Evolutionary conservation across 2,888 invertebrate species (phyloP), one percentile per base, ranked within the genome.

Genomic region (Dynastes tityus): DNA sequence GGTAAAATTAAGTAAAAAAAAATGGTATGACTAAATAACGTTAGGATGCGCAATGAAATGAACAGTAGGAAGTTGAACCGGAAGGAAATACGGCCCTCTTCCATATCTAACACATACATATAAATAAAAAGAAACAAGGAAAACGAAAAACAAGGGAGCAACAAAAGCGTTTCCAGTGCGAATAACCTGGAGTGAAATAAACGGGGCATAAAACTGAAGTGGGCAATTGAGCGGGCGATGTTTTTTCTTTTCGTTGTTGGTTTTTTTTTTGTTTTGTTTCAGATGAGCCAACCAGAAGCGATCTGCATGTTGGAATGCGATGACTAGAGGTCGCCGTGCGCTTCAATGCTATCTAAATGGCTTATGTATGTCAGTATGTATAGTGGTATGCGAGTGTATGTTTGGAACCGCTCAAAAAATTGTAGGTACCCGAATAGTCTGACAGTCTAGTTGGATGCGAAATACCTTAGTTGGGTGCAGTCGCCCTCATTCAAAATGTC

Each of bases 121-220:
- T 65, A 65, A 65, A 65, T 65, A 65, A 65, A 65, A 29, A 37
- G 27, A 68, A 37, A 32, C 4, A 32, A 32, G 45, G 8, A 45
- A 45, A 45, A 45, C 45, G 45, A 68, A 49, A 51, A 70, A 49
- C 53, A 73, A 73, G 53, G 65, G 65, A 51, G 73, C 73, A 73
- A 73, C 55, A 55, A 73, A 73, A 73, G 58, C 58, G 32, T 37
- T 73, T 73, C 55, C 37, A 58, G 37, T 37, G 73, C 40, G 40
- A 73, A 73, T 58, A 58, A 73, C 73, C 71, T 61, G 55, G 49
- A 77, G 75, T 75, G 78, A 78, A 78, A 78, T 78, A 78, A 78
- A 76, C 75, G 75, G 55, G 55, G 61, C 78, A 75, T 78, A 78
- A 78, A 78, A 78, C 78, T 68, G 78, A 76, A 75, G 67, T 75